These are phyloP conservation scores for Dipodomys spectabilis DNA, from an alignment of 2,113 vertebrate genomes.

Conservation along the genomic window DNA sequence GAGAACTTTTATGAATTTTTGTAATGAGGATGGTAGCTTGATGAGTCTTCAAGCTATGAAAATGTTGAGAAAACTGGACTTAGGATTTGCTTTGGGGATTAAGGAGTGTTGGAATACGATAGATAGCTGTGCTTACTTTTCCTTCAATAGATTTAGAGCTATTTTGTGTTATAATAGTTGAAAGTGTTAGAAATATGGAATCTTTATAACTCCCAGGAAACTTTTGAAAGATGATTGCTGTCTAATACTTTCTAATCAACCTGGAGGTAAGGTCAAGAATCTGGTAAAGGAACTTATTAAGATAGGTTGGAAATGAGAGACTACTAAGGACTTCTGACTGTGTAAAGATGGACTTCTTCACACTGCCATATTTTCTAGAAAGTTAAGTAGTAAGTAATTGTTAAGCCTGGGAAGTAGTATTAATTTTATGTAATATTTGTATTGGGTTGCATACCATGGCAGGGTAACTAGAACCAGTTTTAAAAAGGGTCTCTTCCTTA, in stretches of 20 bases:
- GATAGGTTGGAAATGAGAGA: background rate
- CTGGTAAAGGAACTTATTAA: background rate
- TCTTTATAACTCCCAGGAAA: background rate
- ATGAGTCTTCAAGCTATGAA: background rate
- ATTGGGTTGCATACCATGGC: background rate
- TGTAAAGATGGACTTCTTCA: background rate
- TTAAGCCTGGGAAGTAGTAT: background rate
- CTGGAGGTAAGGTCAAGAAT: background rate
- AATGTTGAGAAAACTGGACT: background rate
- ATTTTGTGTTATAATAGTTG: background rate
- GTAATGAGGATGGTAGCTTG: background rate
- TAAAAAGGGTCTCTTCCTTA: background rate
- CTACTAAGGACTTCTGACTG: background rate
- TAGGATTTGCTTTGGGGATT: background rate
- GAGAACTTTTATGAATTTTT: background rate
- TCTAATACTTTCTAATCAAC: background rate
- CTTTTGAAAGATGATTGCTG: background rate
- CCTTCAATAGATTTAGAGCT: background rate
- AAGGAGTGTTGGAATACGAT: background rate
- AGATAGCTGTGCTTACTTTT: background rate
- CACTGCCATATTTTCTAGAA: background rate
- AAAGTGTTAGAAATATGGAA: background rate
- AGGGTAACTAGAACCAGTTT: too few relatives aligned
- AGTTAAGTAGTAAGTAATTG: background rate
- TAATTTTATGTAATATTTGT: background rate